Conservation (phyloP, 2,113 vertebrate species). For the Lichenostomus cassidix region DNA sequence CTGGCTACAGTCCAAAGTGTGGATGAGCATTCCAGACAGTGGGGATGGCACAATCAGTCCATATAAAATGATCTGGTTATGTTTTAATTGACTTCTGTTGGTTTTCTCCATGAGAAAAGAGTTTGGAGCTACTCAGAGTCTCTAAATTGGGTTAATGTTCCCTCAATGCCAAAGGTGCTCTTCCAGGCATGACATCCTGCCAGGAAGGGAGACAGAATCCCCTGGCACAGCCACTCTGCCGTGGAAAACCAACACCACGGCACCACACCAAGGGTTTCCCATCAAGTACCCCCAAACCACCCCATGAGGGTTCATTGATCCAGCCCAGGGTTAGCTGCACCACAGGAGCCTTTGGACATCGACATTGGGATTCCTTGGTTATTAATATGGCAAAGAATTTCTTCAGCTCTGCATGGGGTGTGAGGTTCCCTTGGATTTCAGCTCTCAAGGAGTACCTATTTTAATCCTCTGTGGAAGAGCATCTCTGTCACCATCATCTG, state of each 20-base stretch:
- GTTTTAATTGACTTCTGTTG: not conserved
- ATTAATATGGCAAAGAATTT: not conserved
- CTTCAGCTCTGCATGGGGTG: not conserved
- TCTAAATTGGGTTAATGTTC: not conserved
- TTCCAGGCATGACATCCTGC: not conserved
- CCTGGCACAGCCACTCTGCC: not conserved
- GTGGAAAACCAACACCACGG: not conserved
- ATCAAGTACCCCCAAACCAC: not conserved
- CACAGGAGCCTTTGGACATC: not conserved
- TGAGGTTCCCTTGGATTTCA: not conserved
- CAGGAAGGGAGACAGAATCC: not conserved
- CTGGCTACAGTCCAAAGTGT: fast-evolving
- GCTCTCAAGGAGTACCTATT: not conserved
- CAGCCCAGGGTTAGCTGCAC: not conserved
- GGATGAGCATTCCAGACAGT: not conserved
- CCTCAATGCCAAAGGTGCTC: not conserved
- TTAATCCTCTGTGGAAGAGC: not conserved
- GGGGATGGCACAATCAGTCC: not conserved
- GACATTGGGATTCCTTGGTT: not conserved
- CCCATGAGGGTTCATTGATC: not conserved
- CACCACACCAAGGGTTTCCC: not conserved
- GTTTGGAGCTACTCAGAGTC: not conserved
- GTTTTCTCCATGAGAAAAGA: not conserved
- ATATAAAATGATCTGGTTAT: not conserved
- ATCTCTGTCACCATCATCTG: not conserved